Conservation (phyloP, 2,797 vertebrate genomes). For the Lutjanus argentimaculatus region DNA sequence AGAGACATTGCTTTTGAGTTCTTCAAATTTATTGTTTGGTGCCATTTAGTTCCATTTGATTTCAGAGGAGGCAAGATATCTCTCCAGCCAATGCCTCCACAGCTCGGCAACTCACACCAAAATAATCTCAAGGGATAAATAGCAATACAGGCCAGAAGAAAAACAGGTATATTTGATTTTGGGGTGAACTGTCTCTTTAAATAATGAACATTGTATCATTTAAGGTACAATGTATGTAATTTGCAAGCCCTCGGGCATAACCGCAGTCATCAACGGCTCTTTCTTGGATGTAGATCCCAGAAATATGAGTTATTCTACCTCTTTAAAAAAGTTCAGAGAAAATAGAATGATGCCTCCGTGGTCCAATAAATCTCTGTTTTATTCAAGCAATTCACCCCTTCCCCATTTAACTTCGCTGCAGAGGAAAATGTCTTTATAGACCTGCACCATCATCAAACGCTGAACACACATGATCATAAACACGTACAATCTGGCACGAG, state of each 20-base stretch:
- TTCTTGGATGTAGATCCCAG: conserved; percentile 53
- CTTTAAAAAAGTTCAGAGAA: conserved; percentile 63
- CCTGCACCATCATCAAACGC: conserved; percentile 60
- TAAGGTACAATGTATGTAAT: conserved; percentile 50
- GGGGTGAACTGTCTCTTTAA: too few species aligned
- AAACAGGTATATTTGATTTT: too few species aligned
- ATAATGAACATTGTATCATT: not conserved
- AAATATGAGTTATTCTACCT: conserved; percentile 63
- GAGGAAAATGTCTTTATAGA: conserved; percentile 61
- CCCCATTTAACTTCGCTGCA: conserved; percentile 51
- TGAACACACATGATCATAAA: conserved; percentile 59
- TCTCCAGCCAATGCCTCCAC: too few species aligned
- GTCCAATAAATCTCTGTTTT: conserved; percentile 72
- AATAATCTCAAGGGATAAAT: too few species aligned
- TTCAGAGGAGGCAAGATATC: too few species aligned
- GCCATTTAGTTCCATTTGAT: too few species aligned
- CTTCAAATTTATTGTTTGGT: too few species aligned
- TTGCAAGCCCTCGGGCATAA: conserved; percentile 47
- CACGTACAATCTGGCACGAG: conserved; percentile 46
- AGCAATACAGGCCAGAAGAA: too few species aligned
- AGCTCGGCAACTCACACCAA: too few species aligned
- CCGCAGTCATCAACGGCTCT: conserved; percentile 42
- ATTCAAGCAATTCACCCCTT: conserved; percentile 60
- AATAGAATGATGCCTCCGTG: conserved; percentile 65
- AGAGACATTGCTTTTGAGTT: too few species aligned